Evolutionary conservation across 92 coral and sea anemone genomes (phyloP).

Genomic region (Umimayanthus chanpuru): DNA sequence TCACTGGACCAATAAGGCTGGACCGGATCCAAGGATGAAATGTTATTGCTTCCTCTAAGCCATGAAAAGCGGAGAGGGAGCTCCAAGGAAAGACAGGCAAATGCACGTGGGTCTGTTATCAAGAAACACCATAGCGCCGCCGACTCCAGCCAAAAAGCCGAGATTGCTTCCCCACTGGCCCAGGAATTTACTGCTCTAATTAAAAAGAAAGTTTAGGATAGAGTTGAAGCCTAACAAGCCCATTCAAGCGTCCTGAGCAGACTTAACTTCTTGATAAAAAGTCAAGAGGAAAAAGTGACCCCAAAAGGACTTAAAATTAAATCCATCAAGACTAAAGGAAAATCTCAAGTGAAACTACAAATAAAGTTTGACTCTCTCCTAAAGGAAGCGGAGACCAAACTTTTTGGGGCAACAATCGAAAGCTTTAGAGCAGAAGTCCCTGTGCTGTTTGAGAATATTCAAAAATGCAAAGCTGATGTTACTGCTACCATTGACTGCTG

Average conservation of each 20-base stretch:
- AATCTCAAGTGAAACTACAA: constrained; percentile 33
- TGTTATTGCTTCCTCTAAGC: neutral
- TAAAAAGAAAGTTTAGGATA: constrained; percentile 43
- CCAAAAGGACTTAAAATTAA: constrained; percentile 51
- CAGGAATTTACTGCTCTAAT: constrained; percentile 45
- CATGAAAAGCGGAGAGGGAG: neutral
- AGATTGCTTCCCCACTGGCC: constrained; percentile 39
- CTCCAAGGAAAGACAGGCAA: constrained; percentile 26
- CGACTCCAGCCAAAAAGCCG: constrained; percentile 36
- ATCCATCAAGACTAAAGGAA: constrained; percentile 51
- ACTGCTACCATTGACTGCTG: constrained; percentile 51
- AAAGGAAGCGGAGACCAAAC: constrained; percentile 45
- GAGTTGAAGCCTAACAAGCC: constrained; percentile 46
- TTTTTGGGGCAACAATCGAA: constrained; percentile 47
- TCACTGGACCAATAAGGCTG: constrained; percentile 8
- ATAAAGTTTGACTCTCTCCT: constrained; percentile 51
- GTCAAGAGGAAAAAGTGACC: neutral
- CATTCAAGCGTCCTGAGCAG: constrained; percentile 43
- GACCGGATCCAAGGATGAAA: neutral
- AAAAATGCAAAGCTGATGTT: constrained; percentile 26
- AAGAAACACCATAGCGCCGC: constrained; percentile 26
- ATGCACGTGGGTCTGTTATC: neutral
- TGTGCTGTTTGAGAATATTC: constrained; percentile 1
- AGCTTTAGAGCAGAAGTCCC: constrained; percentile 41
- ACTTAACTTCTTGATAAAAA: constrained; percentile 37